Evolutionary conservation across 2,797 vertebrate genomes (phyloP).

Genomic region (Galaxias olidus): DNA sequence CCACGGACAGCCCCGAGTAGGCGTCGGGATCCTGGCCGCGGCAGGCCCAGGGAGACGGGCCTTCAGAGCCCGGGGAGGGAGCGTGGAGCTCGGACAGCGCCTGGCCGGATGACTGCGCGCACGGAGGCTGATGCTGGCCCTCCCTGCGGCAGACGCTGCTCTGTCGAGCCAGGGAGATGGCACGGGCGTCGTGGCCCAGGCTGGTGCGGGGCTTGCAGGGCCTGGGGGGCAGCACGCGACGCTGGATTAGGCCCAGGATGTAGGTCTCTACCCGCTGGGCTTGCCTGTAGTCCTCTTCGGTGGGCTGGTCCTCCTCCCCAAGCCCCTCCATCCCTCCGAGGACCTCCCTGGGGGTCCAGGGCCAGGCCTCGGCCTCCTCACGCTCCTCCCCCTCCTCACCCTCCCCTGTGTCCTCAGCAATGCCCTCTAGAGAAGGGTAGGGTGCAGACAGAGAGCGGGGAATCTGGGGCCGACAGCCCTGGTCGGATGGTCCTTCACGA

Average conservation of each 20-base stretch:
- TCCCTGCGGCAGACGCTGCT: slow-evolving; percentile 76
- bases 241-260: slow-evolving; percentile 81
- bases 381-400: slow-evolving; percentile 33
- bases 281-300: slow-evolving; percentile 57
- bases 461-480: slow-evolving; percentile 43
- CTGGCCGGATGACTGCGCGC: too few species aligned
- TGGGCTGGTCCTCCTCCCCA: slow-evolving; percentile 26
- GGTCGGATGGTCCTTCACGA: slow-evolving; percentile 41
- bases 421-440: slow-evolving; percentile 54
- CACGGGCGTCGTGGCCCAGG: slow-evolving; percentile 63
- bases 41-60: slow-evolving; percentile 23
- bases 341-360: slow-evolving; percentile 37
- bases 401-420: slow-evolving; percentile 44
- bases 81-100: slow-evolving; percentile 38
- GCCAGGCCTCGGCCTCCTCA: slow-evolving; percentile 38
- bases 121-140: slow-evolving; percentile 49
- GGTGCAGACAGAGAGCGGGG: slow-evolving; percentile 67
- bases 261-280: slow-evolving; percentile 76
- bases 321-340: not conserved
- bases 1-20: slow-evolving; percentile 19
- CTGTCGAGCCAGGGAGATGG: slow-evolving; percentile 64
- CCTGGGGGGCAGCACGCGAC: slow-evolving; percentile 66
- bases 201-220: slow-evolving; percentile 79
- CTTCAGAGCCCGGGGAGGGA: slow-evolving; percentile 54
- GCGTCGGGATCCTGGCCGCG: slow-evolving; percentile 44